Conservation (phyloP, 2,888 invertebrate genomes). For the Prosapia bicincta region DNA sequence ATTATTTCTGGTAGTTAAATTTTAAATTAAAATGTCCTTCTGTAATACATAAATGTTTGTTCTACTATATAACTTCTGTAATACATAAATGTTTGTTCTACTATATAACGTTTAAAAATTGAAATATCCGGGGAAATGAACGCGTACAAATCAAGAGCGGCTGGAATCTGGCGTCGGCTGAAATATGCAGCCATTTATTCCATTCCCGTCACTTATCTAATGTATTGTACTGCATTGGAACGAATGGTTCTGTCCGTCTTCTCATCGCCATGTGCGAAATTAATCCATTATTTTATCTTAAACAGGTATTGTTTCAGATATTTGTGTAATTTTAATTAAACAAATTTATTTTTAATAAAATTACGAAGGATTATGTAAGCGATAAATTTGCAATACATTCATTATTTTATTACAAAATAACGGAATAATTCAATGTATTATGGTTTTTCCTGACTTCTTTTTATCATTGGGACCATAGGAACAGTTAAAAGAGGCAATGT, state of each 20-base stretch:
- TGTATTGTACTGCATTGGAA: background rate
- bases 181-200: background rate
- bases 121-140: background rate
- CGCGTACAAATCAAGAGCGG: background rate
- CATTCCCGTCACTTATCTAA: background rate
- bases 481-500: no score
- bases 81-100: background rate
- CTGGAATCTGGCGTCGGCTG: background rate
- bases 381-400: no score
- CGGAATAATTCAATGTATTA: no score
- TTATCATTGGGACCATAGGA: no score
- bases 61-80: background rate
- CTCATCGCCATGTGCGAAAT: background rate
- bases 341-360: no score
- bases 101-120: background rate
- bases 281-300: background rate
- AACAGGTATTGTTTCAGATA: no score
- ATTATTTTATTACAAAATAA: no score
- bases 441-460: no score
- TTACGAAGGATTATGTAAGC: no score
- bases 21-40: no score
- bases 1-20: no score
- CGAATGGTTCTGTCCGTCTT: background rate
- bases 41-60: background rate
- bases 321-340: no score